Evolutionary conservation across 1,140 invertebrate species (phyloP).

Genomic region (Euglossa dilemma): DNA sequence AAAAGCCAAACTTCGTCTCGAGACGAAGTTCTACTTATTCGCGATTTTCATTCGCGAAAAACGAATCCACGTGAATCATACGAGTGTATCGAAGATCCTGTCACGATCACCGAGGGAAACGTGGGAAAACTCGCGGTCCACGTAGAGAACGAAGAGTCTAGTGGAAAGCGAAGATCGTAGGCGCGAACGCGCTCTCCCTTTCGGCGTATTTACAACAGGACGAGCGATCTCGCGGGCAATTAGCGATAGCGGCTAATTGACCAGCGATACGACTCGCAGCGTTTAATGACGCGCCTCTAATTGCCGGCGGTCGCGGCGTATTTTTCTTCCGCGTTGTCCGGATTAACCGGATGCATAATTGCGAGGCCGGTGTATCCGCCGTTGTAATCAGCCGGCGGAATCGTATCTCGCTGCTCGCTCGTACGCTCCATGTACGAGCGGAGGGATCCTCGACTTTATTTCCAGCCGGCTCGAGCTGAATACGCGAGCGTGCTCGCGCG

Average conservation of each 20-base stretch:
- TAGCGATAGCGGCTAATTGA: constrained; percentile 45
- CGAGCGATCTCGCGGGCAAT: constrained; percentile 15
- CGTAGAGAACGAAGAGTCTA: no score
- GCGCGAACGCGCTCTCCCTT: neutral
- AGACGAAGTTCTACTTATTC: no score
- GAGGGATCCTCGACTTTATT: no score
- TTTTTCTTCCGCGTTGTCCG: neutral
- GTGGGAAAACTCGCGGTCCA: no score
- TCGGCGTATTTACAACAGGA: constrained; percentile 3
- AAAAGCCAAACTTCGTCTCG: no score
- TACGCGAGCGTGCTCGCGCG: neutral
- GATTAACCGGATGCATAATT: constrained; percentile 23
- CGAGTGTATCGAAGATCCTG: no score
- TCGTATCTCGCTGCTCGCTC: constrained; percentile 8
- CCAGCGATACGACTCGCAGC: constrained; percentile 11
- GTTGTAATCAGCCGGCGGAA: constrained; percentile 13
- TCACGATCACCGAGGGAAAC: no score
- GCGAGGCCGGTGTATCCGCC: neutral
- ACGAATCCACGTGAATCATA: no score
- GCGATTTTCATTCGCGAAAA: no score
- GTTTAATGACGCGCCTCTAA: constrained; percentile 47
- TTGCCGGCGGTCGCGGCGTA: constrained; percentile 20
- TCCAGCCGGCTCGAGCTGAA: neutral
- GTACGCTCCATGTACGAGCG: neutral
- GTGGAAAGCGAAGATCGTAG: neutral